Percentiles rank a stretch among this genome's conserved stretches.
phyloP scores from a whole-genome alignment of 2,888 invertebrate species.

The Drosophila atripex region DNA sequence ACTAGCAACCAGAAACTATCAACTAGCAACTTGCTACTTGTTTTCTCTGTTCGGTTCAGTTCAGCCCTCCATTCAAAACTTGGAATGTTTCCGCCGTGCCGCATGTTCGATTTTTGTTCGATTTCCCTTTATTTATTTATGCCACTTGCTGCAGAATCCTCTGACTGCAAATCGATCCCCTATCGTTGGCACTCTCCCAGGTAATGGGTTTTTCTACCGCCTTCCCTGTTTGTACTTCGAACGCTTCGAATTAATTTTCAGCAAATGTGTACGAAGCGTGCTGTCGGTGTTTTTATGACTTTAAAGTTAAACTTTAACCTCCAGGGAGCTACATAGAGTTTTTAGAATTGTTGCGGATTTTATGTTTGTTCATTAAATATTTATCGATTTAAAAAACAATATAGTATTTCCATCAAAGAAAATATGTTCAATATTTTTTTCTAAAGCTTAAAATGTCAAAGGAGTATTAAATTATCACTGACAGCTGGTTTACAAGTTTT shows the following conservation, averaged over 20 bases:
- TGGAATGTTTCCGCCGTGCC: conserved; percentile 13
- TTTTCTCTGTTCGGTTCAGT: background rate
- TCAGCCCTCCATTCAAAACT: conserved; percentile 15
- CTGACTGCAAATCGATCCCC: conserved; percentile 1
- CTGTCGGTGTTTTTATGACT: background rate
- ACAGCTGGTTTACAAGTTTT: background rate
- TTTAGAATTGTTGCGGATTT: no score
- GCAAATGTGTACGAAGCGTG: conserved; percentile 16
- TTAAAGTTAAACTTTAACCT: background rate
- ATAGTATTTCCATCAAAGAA: background rate
- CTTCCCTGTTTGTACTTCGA: conserved; percentile 15
- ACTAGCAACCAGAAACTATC: background rate
- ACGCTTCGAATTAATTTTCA: conserved; percentile 35
- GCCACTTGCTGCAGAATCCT: conserved; percentile 13
- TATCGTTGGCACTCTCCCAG: background rate
- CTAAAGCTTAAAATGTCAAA: background rate
- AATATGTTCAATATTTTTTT: background rate
- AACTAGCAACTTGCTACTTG: conserved; percentile 21
- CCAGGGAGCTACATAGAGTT: background rate
- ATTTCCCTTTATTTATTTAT: conserved; percentile 36
- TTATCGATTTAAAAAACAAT: no score
- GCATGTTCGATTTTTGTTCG: conserved; percentile 11
- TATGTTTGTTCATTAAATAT: no score
- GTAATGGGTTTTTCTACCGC: conserved; percentile 16
- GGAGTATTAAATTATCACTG: background rate